Evolutionary conservation across 2,888 invertebrate species (phyloP).

Genomic region (Anodontia alba): DNA sequence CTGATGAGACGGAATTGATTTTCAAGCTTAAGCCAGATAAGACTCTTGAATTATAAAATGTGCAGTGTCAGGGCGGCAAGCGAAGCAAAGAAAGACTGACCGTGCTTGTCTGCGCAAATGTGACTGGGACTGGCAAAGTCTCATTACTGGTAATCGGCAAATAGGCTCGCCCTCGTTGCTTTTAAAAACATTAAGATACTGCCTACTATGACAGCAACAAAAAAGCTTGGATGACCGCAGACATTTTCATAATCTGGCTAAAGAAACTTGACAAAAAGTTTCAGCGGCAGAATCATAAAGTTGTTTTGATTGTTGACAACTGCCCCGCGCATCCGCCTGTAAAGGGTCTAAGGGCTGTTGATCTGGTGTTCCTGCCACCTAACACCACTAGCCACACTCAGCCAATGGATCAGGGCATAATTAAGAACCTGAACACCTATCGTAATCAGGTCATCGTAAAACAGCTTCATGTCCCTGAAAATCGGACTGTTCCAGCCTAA

Average conservation of each 20-base stretch:
- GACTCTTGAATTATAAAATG: constrained; percentile 52
- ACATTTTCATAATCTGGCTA: constrained; percentile 62
- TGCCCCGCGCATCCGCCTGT: too few species aligned
- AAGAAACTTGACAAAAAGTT: too few species aligned
- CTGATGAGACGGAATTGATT: constrained; percentile 66
- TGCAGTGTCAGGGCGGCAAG: constrained; percentile 58
- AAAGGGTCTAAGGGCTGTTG: too few species aligned
- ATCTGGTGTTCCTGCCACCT: too few species aligned
- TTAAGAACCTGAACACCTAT: constrained; percentile 36
- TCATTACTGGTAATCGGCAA: constrained; percentile 61
- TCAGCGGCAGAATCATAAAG: constrained; percentile 23
- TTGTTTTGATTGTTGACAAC: too few species aligned
- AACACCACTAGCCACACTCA: too few species aligned
- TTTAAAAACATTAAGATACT: constrained; percentile 53
- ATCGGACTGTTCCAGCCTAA: background rate
- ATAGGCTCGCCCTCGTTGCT: constrained; percentile 50
- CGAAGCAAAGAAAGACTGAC: constrained; percentile 50
- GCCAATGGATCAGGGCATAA: constrained; percentile 67
- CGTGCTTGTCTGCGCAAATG: too few species aligned
- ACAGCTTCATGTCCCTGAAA: background rate
- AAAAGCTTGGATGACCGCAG: constrained; percentile 64
- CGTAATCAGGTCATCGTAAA: constrained; percentile 24
- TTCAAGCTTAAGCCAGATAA: constrained; percentile 52
- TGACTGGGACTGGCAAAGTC: too few species aligned
- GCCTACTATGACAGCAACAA: constrained; percentile 51